Percentiles rank a stretch among this genome's conserved stretches.
These are phyloP conservation scores for Sarcophilus harrisii DNA, from an alignment of 2,797 vertebrate species.

Conservation along the genomic window DNA sequence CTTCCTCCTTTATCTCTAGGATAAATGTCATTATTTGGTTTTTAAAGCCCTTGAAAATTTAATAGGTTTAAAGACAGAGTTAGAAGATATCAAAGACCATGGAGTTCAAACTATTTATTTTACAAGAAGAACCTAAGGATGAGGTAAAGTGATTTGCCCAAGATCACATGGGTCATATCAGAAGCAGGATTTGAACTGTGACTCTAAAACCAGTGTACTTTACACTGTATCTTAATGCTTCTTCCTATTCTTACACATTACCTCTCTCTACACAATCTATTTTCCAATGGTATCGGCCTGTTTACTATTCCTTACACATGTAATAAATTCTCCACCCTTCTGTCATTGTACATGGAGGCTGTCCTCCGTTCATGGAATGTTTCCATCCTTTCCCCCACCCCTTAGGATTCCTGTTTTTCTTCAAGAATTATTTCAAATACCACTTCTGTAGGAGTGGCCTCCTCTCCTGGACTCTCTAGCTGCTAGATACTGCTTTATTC, in stretches of 20 bases:
- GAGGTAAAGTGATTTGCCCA: neutral
- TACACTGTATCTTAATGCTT: neutral
- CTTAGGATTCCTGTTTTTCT: neutral
- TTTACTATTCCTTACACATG: neutral
- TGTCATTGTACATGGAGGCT: neutral
- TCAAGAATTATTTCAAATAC: neutral
- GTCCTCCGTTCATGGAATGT: neutral
- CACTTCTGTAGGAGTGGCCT: neutral
- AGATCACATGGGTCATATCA: neutral
- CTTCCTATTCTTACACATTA: neutral
- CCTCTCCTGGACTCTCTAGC: neutral
- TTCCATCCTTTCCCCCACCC: neutral
- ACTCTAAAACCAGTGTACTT: neutral
- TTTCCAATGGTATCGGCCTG: neutral
- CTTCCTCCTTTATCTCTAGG: neutral
- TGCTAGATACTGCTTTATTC: neutral
- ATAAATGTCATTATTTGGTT: neutral
- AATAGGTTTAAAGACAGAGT: neutral
- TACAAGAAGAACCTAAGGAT: neutral
- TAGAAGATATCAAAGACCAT: neutral
- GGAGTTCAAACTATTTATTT: neutral
- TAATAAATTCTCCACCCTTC: neutral
- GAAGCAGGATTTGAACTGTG: neutral
- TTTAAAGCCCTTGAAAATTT: neutral
- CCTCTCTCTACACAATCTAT: neutral